Conservation (phyloP, 2,113 vertebrate genomes). For the Silurus glanis region DNA sequence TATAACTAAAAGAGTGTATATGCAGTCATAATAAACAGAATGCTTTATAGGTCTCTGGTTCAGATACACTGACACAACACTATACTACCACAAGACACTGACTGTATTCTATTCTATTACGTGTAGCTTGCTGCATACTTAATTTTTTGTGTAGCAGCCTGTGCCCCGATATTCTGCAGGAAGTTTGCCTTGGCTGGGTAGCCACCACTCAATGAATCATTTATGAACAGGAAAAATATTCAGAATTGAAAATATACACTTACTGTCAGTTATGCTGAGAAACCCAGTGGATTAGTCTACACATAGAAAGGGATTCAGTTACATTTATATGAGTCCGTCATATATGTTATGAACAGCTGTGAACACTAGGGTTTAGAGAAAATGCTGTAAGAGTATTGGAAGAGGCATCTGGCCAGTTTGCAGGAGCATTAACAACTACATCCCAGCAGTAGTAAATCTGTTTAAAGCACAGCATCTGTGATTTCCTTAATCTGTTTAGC, state of each 20-base stretch:
- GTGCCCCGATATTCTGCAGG: background rate
- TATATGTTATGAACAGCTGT: background rate
- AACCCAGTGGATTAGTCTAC: background rate
- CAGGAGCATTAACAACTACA: background rate
- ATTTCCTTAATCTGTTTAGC: background rate
- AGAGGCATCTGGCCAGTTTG: background rate
- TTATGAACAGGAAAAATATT: conserved; percentile 2
- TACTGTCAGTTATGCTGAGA: background rate
- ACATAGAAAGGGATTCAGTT: background rate
- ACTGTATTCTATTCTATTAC: background rate
- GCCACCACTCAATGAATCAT: conserved; percentile 10
- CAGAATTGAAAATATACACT: conserved; percentile 2
- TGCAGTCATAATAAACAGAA: background rate
- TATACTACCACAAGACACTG: background rate
- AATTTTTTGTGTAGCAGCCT: conserved; percentile 5
- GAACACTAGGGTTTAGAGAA: background rate
- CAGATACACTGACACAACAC: background rate
- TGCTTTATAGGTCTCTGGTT: background rate
- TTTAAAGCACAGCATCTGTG: background rate
- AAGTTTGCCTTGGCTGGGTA: conserved; percentile 9
- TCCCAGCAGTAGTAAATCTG: background rate
- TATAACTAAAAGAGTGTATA: no score
- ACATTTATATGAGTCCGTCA: background rate
- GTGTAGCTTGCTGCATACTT: background rate
- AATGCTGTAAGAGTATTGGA: background rate